A percentile compares a stretch with the other conserved stretches of the same genome.
phyloP scores from a whole-genome alignment of 2,888 invertebrate species.

The Ectropis crepuscularia region DNA sequence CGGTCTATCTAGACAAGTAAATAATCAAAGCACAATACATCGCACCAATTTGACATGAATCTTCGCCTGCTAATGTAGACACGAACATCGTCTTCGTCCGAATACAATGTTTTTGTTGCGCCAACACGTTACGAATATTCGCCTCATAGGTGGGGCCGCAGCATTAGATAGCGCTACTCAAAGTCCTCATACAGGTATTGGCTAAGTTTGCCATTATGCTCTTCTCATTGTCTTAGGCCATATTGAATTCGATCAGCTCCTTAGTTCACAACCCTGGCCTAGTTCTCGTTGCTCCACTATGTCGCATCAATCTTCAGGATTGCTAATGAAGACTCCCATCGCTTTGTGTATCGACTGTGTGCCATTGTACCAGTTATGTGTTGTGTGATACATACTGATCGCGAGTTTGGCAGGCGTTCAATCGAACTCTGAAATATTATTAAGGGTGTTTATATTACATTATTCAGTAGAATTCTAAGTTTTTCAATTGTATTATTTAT shows the following conservation, averaged over 20 bases:
- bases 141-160: too few relatives aligned
- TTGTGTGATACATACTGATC: constrained; percentile 53
- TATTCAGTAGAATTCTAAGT: not conserved
- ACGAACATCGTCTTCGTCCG: too few relatives aligned
- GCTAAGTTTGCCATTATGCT: constrained; percentile 28
- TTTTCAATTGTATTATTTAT: too few relatives aligned
- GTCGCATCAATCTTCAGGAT: constrained; percentile 78
- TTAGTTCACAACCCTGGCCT: constrained; percentile 61
- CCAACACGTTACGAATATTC: too few relatives aligned
- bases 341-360: constrained; percentile 68
- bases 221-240: constrained; percentile 50
- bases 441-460: constrained; percentile 1
- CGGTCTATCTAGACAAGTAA: too few relatives aligned
- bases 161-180: not conserved
- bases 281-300: constrained; percentile 62
- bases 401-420: constrained; percentile 11
- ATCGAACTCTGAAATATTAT: too few relatives aligned
- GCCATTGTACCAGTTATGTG: constrained; percentile 69
- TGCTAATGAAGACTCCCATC: constrained; percentile 68
- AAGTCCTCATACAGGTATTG: not conserved
- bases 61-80: too few relatives aligned
- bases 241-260: constrained; percentile 44
- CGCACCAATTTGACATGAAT: too few relatives aligned
- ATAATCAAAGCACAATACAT: too few relatives aligned
- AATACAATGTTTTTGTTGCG: too few relatives aligned